Evolutionary conservation across 2,113 vertebrate species (phyloP).

Genomic region (Galemys pyrenaicus): DNA sequence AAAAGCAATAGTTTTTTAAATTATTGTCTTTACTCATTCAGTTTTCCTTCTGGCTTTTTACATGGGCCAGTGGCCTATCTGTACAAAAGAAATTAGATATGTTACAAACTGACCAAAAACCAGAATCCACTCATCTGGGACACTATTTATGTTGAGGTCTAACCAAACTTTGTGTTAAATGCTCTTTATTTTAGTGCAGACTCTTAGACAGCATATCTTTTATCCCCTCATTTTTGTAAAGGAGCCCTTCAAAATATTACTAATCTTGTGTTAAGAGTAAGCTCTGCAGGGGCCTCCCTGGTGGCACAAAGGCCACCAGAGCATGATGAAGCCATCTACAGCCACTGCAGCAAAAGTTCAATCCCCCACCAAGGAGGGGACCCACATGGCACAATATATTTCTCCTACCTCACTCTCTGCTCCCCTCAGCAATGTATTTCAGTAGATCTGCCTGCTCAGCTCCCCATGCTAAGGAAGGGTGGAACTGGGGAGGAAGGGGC

Average conservation of each 20-base stretch:
- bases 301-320: too few species aligned
- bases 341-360: too few species aligned
- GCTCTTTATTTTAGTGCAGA: not conserved
- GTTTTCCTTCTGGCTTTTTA: not conserved
- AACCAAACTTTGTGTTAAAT: not conserved
- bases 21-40: slow-evolving; percentile 18
- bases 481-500: too few species aligned
- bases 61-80: not conserved
- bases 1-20: not conserved
- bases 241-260: not conserved
- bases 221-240: not conserved
- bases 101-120: not conserved
- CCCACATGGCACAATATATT: too few species aligned
- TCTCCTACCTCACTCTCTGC: too few species aligned
- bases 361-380: too few species aligned
- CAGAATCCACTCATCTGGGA: not conserved
- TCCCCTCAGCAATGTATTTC: too few species aligned
- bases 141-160: not conserved
- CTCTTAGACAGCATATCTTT: not conserved
- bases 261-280: not conserved
- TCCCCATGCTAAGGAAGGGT: too few species aligned
- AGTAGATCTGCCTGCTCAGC: too few species aligned
- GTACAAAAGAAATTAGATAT: not conserved
- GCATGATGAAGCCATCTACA: too few species aligned
- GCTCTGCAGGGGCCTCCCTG: not conserved